Percentiles rank a stretch among this genome's conserved stretches.
Evolutionary conservation across 1,140 invertebrate genomes (phyloP).

Genomic region (Orius insidiosus): DNA sequence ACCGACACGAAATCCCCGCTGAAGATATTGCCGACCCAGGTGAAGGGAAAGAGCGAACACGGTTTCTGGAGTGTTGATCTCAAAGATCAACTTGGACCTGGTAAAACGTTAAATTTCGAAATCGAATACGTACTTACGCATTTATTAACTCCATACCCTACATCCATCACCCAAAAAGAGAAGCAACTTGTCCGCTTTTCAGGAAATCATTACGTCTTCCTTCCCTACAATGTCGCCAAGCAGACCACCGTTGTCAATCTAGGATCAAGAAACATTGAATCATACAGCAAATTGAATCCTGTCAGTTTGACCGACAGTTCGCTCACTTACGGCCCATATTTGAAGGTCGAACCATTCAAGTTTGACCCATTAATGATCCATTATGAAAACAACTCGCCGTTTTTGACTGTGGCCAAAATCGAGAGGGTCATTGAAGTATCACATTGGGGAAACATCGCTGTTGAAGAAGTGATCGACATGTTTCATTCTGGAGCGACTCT

Average conservation of each 20-base stretch:
- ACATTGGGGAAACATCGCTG: slow-evolving; percentile 97
- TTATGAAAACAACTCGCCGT: slow-evolving; percentile 93
- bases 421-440: slow-evolving; percentile 87
- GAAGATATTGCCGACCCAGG: slow-evolving; percentile 34
- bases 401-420: slow-evolving; percentile 73
- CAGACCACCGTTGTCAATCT: slow-evolving; percentile 70
- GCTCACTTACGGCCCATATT: slow-evolving; percentile 76
- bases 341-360: slow-evolving; percentile 43
- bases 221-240: slow-evolving; percentile 57
- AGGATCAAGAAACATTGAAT: slow-evolving; percentile 62
- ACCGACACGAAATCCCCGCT: slow-evolving; percentile 47
- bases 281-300: slow-evolving; percentile 74
- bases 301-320: slow-evolving; percentile 55
- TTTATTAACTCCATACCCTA: slow-evolving; percentile 62
- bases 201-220: slow-evolving; percentile 70
- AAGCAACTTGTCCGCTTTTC: slow-evolving; percentile 79
- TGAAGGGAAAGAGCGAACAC: slow-evolving; percentile 24
- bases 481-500: slow-evolving; percentile 81
- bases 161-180: slow-evolving; percentile 75
- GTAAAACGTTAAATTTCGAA: slow-evolving; percentile 37
- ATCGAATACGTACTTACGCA: slow-evolving; percentile 64
- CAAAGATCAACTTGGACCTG: slow-evolving; percentile 38
- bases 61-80: slow-evolving; percentile 40
- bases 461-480: slow-evolving; percentile 88
- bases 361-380: slow-evolving; percentile 62